phyloP scores from a whole-genome alignment of 1,140 invertebrate species.

The Nasonia vitripennis region DNA sequence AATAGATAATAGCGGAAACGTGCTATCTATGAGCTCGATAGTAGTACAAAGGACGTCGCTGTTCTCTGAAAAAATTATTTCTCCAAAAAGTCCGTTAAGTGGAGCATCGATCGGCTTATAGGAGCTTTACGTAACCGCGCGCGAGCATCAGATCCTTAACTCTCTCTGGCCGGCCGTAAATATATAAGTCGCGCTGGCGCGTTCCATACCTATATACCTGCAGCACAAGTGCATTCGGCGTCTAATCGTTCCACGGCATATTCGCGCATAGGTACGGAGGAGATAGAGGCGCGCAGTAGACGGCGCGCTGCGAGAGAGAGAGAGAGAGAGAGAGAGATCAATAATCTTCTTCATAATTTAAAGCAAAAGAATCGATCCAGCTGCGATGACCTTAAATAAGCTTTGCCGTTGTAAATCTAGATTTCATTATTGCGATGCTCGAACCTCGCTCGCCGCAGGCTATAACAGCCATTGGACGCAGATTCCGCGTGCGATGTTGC shows the following conservation, averaged over 20 bases:
- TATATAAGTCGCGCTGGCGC: background rate
- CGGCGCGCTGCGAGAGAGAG: background rate
- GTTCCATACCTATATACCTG: background rate
- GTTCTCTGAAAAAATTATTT: too few relatives aligned
- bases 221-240: background rate
- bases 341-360: conserved; percentile 47
- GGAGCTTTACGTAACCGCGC: background rate
- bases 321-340: conserved; percentile 32
- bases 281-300: background rate
- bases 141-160: background rate
- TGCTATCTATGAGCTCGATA: background rate
- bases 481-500: background rate
- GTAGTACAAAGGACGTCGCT: background rate
- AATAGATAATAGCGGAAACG: background rate
- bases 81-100: too few relatives aligned
- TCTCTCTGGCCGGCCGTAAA: background rate
- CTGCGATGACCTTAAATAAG: conserved; percentile 40
- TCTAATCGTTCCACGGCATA: background rate
- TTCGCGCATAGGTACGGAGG: too few relatives aligned
- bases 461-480: background rate
- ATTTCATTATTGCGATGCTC: conserved; percentile 13
- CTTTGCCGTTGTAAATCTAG: conserved; percentile 20
- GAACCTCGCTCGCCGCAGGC: background rate
- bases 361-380: conserved; percentile 44
- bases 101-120: too few relatives aligned